Conservation (phyloP, 1,140 invertebrate species). For the Chlorops oryzae region DNA sequence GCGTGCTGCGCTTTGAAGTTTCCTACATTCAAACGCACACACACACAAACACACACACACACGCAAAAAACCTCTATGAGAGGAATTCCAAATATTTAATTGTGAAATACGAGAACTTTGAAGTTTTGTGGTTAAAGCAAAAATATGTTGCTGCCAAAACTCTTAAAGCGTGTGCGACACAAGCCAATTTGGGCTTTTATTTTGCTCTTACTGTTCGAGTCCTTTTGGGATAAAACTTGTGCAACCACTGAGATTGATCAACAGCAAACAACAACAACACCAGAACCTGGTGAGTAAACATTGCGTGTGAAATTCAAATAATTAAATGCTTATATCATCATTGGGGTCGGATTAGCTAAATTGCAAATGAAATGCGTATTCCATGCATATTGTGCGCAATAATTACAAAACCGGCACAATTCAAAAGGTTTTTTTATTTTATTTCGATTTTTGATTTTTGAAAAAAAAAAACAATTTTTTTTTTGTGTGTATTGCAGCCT, state of each 20-base stretch:
- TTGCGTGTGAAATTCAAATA: background rate
- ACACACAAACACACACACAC: too few species aligned
- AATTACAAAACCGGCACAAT: background rate
- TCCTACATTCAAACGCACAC: background rate
- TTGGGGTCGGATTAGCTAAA: background rate
- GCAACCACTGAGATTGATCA: conserved; percentile 32
- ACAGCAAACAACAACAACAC: conserved; percentile 33
- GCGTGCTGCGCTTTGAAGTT: too few species aligned
- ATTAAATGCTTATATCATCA: background rate
- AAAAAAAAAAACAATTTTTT: too few species aligned
- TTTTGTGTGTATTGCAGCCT: too few species aligned
- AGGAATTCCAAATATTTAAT: background rate
- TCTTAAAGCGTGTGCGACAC: conserved; percentile 35
- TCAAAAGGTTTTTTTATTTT: background rate
- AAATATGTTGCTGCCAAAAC: conserved; percentile 19
- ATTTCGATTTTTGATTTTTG: too few species aligned
- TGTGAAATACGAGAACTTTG: background rate
- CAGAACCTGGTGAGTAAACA: conserved; percentile 36
- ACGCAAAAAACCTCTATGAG: too few species aligned
- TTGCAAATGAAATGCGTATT: background rate
- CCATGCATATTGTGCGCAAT: conserved; percentile 5
- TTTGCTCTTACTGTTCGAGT: conserved; percentile 36
- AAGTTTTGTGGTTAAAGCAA: conserved; percentile 8
- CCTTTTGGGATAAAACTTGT: conserved; percentile 35
- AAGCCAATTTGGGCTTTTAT: conserved; percentile 39